These are phyloP conservation scores for Pteropus rufus DNA, from an alignment of 2,797 vertebrate species.

Conservation along the genomic window DNA sequence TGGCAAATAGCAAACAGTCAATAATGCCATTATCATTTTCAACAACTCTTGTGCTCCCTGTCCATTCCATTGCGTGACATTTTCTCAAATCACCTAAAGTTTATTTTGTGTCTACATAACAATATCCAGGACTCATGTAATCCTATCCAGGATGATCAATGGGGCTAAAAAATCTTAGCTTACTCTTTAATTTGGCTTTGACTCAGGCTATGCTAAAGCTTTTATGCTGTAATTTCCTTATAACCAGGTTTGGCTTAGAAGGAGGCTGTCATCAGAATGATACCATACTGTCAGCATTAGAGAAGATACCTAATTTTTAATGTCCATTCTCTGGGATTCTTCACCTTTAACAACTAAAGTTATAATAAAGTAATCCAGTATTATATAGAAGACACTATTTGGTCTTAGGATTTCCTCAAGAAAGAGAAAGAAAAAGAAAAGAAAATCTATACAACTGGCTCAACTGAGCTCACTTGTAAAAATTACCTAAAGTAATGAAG, in stretches of 20 bases:
- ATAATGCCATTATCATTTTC: background rate
- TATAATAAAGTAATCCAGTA: conserved; percentile 16
- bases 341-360: background rate
- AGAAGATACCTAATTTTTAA: conserved; percentile 11
- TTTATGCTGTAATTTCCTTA: conserved; percentile 23
- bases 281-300: background rate
- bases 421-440: background rate
- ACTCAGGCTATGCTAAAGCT: background rate
- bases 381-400: background rate
- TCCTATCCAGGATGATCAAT: background rate
- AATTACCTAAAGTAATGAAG: conserved; percentile 29
- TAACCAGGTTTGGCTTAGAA: background rate
- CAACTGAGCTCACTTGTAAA: conserved; percentile 9
- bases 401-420: background rate
- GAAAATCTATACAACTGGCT: background rate
- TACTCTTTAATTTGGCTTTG: conserved; percentile 8
- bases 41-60: background rate
- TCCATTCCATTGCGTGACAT: background rate
- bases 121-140: conserved; percentile 27
- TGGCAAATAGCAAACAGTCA: background rate
- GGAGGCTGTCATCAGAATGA: background rate
- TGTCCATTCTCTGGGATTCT: background rate
- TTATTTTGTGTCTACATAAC: conserved; percentile 4
- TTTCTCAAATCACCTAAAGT: conserved; percentile 5
- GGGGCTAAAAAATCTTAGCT: conserved; percentile 32